Base-by-base conservation (phyloP, 2,797 vertebrate species). In the Vultur gryphus region DNA sequence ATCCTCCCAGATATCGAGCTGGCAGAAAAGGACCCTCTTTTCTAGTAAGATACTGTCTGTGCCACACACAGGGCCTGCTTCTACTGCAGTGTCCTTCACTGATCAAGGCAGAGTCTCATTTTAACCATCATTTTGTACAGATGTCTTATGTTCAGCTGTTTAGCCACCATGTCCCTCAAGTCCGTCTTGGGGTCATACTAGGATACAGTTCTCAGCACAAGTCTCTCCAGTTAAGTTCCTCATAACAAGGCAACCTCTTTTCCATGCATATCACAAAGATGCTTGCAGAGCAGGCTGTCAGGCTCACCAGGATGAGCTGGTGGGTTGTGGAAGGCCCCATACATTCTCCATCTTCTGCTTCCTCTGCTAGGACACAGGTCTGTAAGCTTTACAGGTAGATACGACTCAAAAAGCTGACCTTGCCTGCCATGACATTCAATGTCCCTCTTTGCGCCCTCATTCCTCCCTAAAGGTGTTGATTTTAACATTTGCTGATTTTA, bases 401-500 rank as follows among this genome's bases (percentile, higher is more conserved):
- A 6, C 23, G 81, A 84, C 73, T 92, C 86, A 78, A 41, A 75
- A 44, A 71, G 76, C 62, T 81, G 86, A 66, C 90, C 84, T 78
- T 88, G 86, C 49, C 61, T 28, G 26, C 55, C 2, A 0, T 89
- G 81, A 82, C 81, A 65, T 71, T 78, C 79, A 44, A 5, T 75
- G 52, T 86, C 65, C 49, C 57, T 83, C 76, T 89, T 81, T 59
- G 83, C 1, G 0, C 61, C 80, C 91, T 86, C 73, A 3, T 87
- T 90, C 69, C 19, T 72, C 29, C 66, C n/a, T 43, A 17, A 54
- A 93, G 49, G 24, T 76, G 72, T 70, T 90, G 83, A 48, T 73
- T 86, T 92, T 55, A 93, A 13, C 83, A 81, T 70, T 31, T 91
- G 48, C 76, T 90, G 86, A 78, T 59, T 94, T 81, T 89, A 87